A percentile compares a stretch with the other conserved stretches of the same genome.
These are phyloP conservation scores for Stenotaenia linearis DNA, from an alignment of 2,888 invertebrate species.

Conservation along the genomic window DNA sequence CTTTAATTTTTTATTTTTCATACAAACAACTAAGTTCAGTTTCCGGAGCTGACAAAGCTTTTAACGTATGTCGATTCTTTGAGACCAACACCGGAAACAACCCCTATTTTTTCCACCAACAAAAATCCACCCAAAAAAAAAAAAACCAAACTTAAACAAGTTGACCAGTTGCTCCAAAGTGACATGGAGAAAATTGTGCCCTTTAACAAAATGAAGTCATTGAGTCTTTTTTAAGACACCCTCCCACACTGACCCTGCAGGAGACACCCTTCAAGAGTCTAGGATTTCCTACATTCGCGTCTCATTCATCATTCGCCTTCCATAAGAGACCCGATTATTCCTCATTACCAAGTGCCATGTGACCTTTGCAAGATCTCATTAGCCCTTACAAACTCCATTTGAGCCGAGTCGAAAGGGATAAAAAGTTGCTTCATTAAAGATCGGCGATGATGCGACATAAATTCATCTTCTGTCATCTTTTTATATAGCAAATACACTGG, in stretches of 20 bases:
- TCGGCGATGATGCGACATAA: neutral
- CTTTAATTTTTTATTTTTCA: neutral
- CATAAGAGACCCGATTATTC: constrained; percentile 23
- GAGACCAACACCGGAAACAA: neutral
- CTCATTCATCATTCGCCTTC: constrained; percentile 21
- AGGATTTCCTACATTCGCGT: neutral
- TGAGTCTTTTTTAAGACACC: neutral
- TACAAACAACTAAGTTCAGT: neutral
- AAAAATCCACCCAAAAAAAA: too few relatives aligned
- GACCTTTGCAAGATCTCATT: constrained; percentile 6
- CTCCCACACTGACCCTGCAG: constrained; percentile 7
- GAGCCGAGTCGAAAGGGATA: neutral
- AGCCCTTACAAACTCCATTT: neutral
- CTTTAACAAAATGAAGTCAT: neutral
- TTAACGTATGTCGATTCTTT: neutral
- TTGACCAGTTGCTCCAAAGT: neutral
- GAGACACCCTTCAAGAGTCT: constrained; percentile 12
- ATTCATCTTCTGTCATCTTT: too few relatives aligned
- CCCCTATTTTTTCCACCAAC: neutral
- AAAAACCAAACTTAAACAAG: neutral
- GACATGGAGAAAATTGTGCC: neutral
- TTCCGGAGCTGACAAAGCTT: neutral
- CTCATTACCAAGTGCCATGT: constrained; percentile 21
- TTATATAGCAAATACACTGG: too few relatives aligned
- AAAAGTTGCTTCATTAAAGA: neutral